Evolutionary conservation across 2,113 vertebrate genomes (phyloP).

Genomic region (Pangasianodon hypophthalmus): DNA sequence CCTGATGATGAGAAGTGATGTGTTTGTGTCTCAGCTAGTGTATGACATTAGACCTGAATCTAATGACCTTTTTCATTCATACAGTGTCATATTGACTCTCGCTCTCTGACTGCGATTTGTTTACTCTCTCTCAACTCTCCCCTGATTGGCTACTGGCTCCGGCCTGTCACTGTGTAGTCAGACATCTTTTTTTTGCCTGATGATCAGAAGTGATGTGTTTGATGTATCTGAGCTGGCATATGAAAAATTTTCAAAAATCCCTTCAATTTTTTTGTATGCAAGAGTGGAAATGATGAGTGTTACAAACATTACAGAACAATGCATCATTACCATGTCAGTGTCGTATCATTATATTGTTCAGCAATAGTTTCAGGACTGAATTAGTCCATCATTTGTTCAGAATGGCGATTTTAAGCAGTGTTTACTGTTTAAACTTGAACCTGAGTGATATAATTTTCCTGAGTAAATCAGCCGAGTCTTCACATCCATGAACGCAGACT

Average conservation of each 20-base stretch:
- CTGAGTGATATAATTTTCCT: neutral
- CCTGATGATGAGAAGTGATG: no score
- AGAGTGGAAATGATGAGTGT: no score
- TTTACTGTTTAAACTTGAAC: neutral
- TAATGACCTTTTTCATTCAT: neutral
- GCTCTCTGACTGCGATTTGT: neutral
- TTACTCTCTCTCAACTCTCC: neutral
- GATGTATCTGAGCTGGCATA: neutral
- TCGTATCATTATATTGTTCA: neutral
- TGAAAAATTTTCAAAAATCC: no score
- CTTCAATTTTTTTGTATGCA: no score
- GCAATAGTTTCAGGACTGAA: neutral
- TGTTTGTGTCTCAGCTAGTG: no score
- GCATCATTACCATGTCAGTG: neutral
- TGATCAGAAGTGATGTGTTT: neutral
- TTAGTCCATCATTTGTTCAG: neutral
- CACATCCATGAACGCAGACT: neutral
- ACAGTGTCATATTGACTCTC: neutral
- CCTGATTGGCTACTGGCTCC: neutral
- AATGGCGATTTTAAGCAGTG: neutral
- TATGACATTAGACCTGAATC: neutral
- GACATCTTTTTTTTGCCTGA: neutral
- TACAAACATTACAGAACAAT: neutral
- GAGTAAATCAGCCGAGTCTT: neutral
- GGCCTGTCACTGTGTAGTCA: no score